Conservation (phyloP, 2,113 vertebrate species). For the Alaudala cheleensis region DNA sequence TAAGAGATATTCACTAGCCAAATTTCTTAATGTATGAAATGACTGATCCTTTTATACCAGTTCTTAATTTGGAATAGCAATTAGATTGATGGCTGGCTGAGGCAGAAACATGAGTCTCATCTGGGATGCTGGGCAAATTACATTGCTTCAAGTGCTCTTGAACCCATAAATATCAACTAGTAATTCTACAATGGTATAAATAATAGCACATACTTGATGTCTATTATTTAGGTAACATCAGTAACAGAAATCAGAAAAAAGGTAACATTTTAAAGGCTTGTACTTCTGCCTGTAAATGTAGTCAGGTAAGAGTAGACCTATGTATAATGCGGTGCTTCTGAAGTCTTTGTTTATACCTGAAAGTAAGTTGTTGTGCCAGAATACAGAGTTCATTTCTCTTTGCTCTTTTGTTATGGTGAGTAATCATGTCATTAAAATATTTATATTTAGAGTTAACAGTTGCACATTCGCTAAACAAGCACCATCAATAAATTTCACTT, state of each 20-base stretch:
- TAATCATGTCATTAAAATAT: constrained; percentile 65
- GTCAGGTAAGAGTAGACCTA: neutral
- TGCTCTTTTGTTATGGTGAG: constrained; percentile 48
- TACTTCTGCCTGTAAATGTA: neutral
- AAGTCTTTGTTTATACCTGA: neutral
- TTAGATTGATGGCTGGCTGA: neutral
- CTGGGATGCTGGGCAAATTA: neutral
- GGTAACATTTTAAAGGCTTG: neutral
- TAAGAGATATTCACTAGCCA: neutral
- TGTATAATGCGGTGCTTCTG: neutral
- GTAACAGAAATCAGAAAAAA: neutral
- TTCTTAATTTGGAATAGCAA: neutral
- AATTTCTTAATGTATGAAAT: neutral
- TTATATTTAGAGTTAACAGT: constrained; percentile 72
- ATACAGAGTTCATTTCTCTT: constrained; percentile 36
- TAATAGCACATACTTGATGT: neutral
- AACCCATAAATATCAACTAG: neutral
- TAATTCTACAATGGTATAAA: neutral
- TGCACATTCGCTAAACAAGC: constrained; percentile 63
- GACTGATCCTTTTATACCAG: neutral
- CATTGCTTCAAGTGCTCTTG: neutral
- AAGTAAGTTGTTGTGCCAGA: neutral
- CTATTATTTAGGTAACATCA: neutral
- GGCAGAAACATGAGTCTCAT: neutral
- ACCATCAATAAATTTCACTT: constrained; percentile 74